Base-by-base conservation (phyloP, 2,113 vertebrate species). In the Pteronura brasiliensis region DNA sequence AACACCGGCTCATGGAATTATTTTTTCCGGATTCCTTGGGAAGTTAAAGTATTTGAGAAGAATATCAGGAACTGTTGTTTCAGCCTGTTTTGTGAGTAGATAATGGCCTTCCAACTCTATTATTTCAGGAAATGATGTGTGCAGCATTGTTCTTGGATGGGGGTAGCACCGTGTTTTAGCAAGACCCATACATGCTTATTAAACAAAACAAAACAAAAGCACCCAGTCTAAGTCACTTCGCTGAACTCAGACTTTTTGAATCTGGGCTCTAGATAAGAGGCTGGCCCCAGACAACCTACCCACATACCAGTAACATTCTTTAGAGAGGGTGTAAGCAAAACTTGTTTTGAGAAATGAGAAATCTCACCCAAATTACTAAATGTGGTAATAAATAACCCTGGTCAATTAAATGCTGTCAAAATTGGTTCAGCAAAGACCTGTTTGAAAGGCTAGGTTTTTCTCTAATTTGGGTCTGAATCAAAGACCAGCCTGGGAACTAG, bases 11-110 rank as follows among this genome's bases (percentile, higher is more conserved):
- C 98, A 98, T 97, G 98, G 98, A 99, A 99, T 98, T 99, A 99
- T 99, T 99, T 99, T 99, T 99, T 99, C 99, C 99, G 99, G 98
- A 99, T 99, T 99, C 98, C 98, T 99, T 98, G 96, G 98, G 99
- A 99, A 99, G 99, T 98, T 99, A 95, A 99, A 99, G 98, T 98
- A 98, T 99, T 99, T 98, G 97, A 99, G 98, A 99, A 99, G 99
- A 99, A 99, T 99, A 98, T 99, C 99, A 99, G 99, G 99, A 99
- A 99, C 99, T 99, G 98, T 99, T 99, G 98, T 98, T 99, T 98
- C 98, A 98, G 98, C 98, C 98, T 98, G 98, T 98, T 99, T 98
- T 97, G 98, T 97, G 97, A 98, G 98, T 88, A 99, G 98, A 99
- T 99, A 99, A 99, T 99, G 98, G 98, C 98, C 97, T 98, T 99